Evolutionary conservation across 2,797 vertebrate genomes (phyloP), one percentile per base, ranked within the genome.

Genomic region (Diceros bicornis): DNA sequence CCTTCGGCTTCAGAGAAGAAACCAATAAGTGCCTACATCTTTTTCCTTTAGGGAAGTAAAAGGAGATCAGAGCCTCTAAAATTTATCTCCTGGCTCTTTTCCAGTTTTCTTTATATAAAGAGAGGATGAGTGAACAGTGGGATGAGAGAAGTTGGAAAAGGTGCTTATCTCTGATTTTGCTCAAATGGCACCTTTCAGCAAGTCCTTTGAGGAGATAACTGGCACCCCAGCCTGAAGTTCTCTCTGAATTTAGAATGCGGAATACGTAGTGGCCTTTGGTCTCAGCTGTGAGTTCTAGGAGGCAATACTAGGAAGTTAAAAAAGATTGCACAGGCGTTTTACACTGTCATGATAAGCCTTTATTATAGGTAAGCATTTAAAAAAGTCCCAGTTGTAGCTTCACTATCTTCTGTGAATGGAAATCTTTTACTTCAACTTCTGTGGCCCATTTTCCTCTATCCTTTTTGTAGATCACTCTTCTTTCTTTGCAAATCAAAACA

Each of bases 401-500:
- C 34, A 29, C 47, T 34, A 11, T 96, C 32, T 17, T 17, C 47
- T 79, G n/a, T 27, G 12, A 90, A 41, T 27, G 4, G 69, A 84
- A 66, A 52, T 10, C 81, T 97, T 95, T 90, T 81, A 0, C 37
- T 92, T 96, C 64, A 68, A 0, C 6, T 18, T 93, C 37, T 68
- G 57, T 13, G 21, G 32, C 32, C 68, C 82, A 37, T 50, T 66
- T 84, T 94, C 84, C 77, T 94, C 85, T 14, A 0, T 25, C 32
- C 16, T 84, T 77, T 68, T 91, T 93, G 57, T 69, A 93, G 37
- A 50, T n/a, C 69, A 37, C 3, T 23, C 52, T 93, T 62, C 13
- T 61, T 68, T 69, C 5, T 88, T 85, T 74, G 29, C 37, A 97
- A 97, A 85, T 77, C 11, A 50, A 85, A 95, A 95, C 89, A 98